These are phyloP conservation scores for Novumbra hubbsi DNA, from an alignment of 2,797 vertebrate genomes.

Conservation along the genomic window DNA sequence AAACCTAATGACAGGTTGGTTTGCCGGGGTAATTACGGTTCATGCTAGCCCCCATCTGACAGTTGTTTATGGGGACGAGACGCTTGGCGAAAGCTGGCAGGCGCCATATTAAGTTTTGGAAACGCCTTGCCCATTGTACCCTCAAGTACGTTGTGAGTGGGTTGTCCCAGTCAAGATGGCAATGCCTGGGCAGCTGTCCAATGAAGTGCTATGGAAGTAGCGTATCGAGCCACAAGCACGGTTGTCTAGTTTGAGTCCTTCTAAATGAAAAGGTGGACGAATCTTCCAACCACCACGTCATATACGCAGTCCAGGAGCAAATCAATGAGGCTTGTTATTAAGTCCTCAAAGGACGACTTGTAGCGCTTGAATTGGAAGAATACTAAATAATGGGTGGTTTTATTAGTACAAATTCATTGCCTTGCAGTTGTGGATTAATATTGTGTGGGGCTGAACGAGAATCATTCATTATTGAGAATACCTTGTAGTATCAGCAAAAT, in stretches of 20 bases:
- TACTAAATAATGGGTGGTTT: neutral
- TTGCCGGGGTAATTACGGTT: slow-evolving; percentile 40
- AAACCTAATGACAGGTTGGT: slow-evolving; percentile 48
- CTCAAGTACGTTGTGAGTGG: neutral
- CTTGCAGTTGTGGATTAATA: neutral
- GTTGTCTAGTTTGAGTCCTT: slow-evolving; percentile 3
- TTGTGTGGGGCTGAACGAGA: neutral
- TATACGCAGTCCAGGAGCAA: neutral
- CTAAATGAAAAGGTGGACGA: neutral
- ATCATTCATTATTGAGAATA: neutral
- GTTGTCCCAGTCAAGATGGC: neutral
- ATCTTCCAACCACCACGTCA: neutral
- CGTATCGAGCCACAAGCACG: neutral
- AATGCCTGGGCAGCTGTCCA: neutral
- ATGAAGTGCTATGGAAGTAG: neutral
- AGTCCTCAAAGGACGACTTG: neutral
- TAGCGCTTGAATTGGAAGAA: neutral
- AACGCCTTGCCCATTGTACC: slow-evolving; percentile 3
- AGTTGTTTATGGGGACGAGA: slow-evolving; percentile 1
- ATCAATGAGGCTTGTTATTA: neutral
- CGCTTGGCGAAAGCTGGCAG: slow-evolving; percentile 6
- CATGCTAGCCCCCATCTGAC: slow-evolving; percentile 31
- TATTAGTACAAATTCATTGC: neutral
- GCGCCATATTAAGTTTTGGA: neutral
- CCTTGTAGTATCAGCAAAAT: neutral